A percentile compares a stretch with the other conserved stretches of the same genome.
Conservation (phyloP, 2,113 vertebrate genomes). For the Apeltes quadracus region DNA sequence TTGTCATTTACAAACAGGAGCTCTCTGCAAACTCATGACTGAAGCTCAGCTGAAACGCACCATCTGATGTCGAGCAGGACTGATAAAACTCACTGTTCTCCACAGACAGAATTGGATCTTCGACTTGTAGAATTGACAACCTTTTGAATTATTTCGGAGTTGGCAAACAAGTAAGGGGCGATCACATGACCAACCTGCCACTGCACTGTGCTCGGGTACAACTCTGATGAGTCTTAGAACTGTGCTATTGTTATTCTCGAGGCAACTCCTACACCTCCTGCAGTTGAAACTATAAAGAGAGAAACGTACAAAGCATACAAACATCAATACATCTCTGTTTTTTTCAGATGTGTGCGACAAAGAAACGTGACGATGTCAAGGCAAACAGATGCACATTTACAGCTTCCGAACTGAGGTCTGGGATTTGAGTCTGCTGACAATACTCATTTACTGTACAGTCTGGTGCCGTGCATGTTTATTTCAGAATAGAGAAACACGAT, state of each 20-base stretch:
- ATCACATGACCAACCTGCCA: constrained; percentile 10
- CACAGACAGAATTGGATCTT: constrained; percentile 26
- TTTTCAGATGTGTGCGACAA: constrained; percentile 37
- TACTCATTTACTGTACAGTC: constrained; percentile 3
- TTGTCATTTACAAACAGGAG: constrained; percentile 29
- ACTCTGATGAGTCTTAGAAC: constrained; percentile 11
- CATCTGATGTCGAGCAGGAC: constrained; percentile 25
- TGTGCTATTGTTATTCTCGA: constrained; percentile 25
- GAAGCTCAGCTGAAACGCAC: constrained; percentile 33
- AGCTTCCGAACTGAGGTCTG: constrained; percentile 13
- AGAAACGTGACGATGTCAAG: constrained; percentile 25
- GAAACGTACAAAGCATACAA: constrained; percentile 28
- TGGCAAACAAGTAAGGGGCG: constrained; percentile 20
- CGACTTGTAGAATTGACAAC: constrained; percentile 14
- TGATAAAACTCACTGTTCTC: constrained; percentile 16
- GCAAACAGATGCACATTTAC: constrained; percentile 12
- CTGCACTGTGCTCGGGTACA: constrained; percentile 26
- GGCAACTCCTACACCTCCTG: constrained; percentile 16
- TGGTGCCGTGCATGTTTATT: neutral
- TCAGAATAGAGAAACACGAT: neutral
- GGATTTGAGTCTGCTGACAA: constrained; percentile 22
- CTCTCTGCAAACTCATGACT: constrained; percentile 40
- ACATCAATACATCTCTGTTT: constrained; percentile 24
- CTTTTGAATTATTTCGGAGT: constrained; percentile 28
- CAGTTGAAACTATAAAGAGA: constrained; percentile 19